Evolutionary conservation across 1,140 invertebrate genomes (phyloP), one percentile per base, ranked within the genome.

Genomic region (Zeugodacus cucurbitae): DNA sequence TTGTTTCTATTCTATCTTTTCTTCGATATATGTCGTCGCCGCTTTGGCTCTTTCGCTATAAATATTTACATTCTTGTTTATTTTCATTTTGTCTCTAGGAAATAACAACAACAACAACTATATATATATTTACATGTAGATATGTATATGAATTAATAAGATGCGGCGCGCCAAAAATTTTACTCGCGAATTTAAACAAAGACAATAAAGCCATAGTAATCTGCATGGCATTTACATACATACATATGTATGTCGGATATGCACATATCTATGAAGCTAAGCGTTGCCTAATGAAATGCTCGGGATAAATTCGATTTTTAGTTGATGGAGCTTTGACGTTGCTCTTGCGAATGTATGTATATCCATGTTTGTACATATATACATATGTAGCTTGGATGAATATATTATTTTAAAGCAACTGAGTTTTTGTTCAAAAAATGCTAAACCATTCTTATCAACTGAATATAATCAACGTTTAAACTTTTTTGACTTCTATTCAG

Each of bases 91-190:
- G 41, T n/a, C n/a, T 44, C 10, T 82, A 82, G 74, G 17, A 8
- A 74, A 26, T 54, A 48, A 82, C 74, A 48, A 48, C 10, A 44
- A 29, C 0, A 54, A 70, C 14, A 70, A 70, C 26, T 20, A 62
- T 26, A 59, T 22, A 54, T 54, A 7, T 41, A 41, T 17, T 17
- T 14, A 54, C 48, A 17, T 54, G 17, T 54, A 54, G n/a, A n/a
- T 17, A 20, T 54, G 14, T 20, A 20, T 20, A 70, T 10, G 2
- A 37, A 70, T 82, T n/a, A 8, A 41, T 41, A 78, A 78, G 17
- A 22, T 26, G 37, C 74, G 74, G 11, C 74, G 74, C 74, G 74
- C 41, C 74, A 82, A 82, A 82, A 82, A 44, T 82, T 82, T 82
- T 32, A 48, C 34, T 74, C 41, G 44, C n/a, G 34, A 41, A 48